Evolutionary conservation across 2,888 invertebrate genomes (phyloP), one percentile per base, ranked within the genome.

Genomic region (Sthenelais limicola): DNA sequence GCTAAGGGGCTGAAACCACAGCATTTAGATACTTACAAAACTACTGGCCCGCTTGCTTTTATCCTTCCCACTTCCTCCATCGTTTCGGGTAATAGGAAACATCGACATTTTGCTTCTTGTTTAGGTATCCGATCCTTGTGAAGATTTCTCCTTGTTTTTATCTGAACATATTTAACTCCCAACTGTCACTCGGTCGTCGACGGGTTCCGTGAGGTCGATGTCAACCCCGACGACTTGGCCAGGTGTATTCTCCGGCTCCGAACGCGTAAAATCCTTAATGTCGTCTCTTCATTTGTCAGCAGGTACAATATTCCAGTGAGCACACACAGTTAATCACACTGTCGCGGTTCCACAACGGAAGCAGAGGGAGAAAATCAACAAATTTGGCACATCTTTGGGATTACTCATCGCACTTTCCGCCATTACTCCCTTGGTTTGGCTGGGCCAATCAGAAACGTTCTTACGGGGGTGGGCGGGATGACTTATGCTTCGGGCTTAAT

Each of bases 371-470:
- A 62, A 62, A 62, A 62, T 62, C 35, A 62, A 62, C 62, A 62
- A 33, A 62, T 35, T 62, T 12, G 5, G 38, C 35, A 62, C 38
- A 24, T 62, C 62, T 62, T 62, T 21, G 2, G 35, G 38, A 62
- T 62, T 62, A 38, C 62, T 58, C 58, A 58, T 58, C 58, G 24
- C 62, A 21, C 62, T 24, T 62, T 62, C 62, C 38, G 62, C 62
- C 62, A 62, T 62, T 35, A 62, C 62, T 38, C 35, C 38, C 51
- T 15, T 35, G 35, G 35, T 58, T 58, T 38, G 58, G 58, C 35
- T 58, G 21, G 21, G 33, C 58, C 58, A 58, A 58, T 58, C 58
- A 58, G 33, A 3, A 33, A n/a, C 12, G 3, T 32, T n/a, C n/a
- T 58, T 33, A 58, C 35, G 58, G n/a, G n/a, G n/a, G n/a, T n/a